These are phyloP conservation scores for Hemibagrus wyckioides DNA, from an alignment of 2,113 vertebrate genomes.

Conservation along the genomic window DNA sequence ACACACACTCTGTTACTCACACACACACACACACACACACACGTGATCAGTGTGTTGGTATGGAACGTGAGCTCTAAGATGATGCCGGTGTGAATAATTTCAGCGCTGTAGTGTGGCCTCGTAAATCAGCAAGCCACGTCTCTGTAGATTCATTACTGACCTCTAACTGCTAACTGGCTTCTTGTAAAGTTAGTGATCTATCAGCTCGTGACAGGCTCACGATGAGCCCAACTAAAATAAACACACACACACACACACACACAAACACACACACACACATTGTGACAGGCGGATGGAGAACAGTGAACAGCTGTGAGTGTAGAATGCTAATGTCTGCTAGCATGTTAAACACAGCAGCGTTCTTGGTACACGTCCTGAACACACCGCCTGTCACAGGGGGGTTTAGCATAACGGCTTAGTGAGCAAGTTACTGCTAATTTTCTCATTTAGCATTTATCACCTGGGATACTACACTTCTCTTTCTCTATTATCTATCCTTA, in stretches of 20 bases:
- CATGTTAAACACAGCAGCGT: neutral
- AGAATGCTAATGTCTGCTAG: conserved; percentile 4
- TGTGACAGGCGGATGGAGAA: conserved; percentile 7
- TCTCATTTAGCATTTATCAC: neutral
- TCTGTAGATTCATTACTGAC: conserved; percentile 51
- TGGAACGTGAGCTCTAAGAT: neutral
- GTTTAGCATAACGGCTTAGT: neutral
- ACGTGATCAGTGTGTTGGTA: neutral
- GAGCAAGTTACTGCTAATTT: neutral
- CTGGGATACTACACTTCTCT: neutral
- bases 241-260: conserved; percentile 22
- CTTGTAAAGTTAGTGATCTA: conserved; percentile 48
- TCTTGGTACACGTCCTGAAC: neutral
- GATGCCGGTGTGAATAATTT: neutral
- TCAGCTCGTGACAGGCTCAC: conserved; percentile 25
- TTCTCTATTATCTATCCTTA: neutral
- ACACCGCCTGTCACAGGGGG: neutral
- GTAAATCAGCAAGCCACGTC: conserved; percentile 48
- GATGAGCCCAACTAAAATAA: conserved; percentile 8
- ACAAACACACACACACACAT: conserved; percentile 25
- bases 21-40: neutral
- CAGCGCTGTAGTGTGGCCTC: conserved; percentile 2
- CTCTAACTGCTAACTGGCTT: conserved; percentile 44
- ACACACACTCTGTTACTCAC: neutral
- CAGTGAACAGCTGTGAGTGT: conserved; percentile 7